Evolutionary conservation across 2,113 vertebrate genomes (phyloP).

Genomic region (Vidua chalybeata): DNA sequence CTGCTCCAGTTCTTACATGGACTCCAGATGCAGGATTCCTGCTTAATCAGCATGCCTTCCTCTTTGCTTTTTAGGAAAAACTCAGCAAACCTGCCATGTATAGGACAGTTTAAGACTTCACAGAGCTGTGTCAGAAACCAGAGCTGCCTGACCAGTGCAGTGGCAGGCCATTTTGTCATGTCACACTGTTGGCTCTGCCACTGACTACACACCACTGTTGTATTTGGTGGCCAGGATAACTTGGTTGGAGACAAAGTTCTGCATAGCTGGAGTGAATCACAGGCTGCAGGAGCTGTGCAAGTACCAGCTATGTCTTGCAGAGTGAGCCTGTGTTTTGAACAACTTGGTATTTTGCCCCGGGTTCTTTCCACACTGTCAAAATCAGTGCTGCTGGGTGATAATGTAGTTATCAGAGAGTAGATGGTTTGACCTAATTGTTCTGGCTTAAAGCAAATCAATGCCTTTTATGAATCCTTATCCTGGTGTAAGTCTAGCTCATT

Average conservation of each 20-base stretch:
- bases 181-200: constrained; percentile 24
- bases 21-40: not conserved
- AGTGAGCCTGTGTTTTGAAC: not conserved
- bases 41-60: not conserved
- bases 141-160: not conserved
- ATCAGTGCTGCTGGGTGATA: not conserved
- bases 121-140: not conserved
- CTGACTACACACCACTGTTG: not conserved
- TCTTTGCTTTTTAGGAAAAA: not conserved
- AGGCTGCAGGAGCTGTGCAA: not conserved
- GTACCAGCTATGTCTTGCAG: not conserved
- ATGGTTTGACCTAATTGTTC: not conserved
- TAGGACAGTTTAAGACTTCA: not conserved
- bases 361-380: not conserved
- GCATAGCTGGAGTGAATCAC: constrained; percentile 31
- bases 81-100: not conserved
- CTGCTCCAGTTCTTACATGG: not conserved
- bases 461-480: not conserved
- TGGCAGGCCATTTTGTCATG: not conserved
- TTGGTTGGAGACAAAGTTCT: constrained; percentile 37
- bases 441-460: not conserved
- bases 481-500: not conserved
- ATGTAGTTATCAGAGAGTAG: not conserved
- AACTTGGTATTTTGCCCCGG: not conserved
- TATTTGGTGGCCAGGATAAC: constrained; percentile 16